Base-by-base conservation (phyloP, 2,888 invertebrate species). In the Perizoma affinitatum region DNA sequence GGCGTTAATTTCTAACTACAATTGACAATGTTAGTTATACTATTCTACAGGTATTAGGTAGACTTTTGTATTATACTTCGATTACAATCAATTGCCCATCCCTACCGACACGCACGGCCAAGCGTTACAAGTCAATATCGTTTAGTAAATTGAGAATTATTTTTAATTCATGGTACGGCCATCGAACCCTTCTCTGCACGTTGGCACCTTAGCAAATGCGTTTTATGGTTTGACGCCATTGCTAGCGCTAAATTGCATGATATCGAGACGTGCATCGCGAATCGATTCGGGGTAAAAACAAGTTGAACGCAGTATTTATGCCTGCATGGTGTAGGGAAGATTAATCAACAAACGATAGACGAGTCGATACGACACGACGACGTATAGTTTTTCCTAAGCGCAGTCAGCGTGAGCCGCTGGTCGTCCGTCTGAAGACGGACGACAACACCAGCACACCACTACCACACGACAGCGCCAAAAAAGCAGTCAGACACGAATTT, bases 71-170 rank as follows among this genome's bases (percentile, higher is more conserved):
- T 38, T 22, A 8, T 38, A 38, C 43, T 11, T 47, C 11, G 40
- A 51, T 57, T 36, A 53, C 55, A 53, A 54, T 61, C 36, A 40
- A 43, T 43, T 51, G 42, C 49, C 61, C 61, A 55, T 51, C 55
- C 61, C 54, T 44, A 66, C 57, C 67, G 74, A 71, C 66, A 73
- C 65, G 80, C 77, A 72, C 73, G 58, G 68, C 65, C 68, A 61
- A 76, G 73, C 75, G 74, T 76, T 72, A 64, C 74, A 63, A 74
- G 70, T 72, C 77, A 73, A 74, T 76, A 73, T 70, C 73, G 71
- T 72, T 73, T 66, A 66, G 69, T 68, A 73, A 72, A 78, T 76
- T 74, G 74, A 55, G 69, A 69, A 74, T 74, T 78, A 76, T 76
- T 77, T 79, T 71, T 78, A 75, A 79, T 77, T 78, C 70, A 74